Percentiles rank a stretch among this genome's conserved stretches.
These are phyloP conservation scores for Drosophila sp. DNA, from an alignment of 1,140 invertebrate species.

Conservation along the genomic window DNA sequence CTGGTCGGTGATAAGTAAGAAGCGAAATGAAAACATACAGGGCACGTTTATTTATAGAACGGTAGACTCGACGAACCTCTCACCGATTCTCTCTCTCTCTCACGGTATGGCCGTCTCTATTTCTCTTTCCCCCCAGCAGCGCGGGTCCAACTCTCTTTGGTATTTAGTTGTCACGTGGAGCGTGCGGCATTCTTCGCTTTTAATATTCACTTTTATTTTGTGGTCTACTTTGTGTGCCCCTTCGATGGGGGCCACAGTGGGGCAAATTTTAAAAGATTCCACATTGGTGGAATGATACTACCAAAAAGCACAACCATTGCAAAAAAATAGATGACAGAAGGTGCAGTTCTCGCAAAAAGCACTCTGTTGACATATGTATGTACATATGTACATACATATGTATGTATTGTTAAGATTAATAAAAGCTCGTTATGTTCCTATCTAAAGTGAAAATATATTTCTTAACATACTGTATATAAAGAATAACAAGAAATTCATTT, in stretches of 20 bases:
- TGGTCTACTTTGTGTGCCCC: constrained; percentile 48
- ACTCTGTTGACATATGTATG: background rate
- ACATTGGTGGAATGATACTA: too few species aligned
- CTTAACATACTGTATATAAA: too few species aligned
- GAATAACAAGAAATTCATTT: too few species aligned
- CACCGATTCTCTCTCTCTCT: background rate
- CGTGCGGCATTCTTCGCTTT: constrained; percentile 39
- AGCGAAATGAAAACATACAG: constrained; percentile 39
- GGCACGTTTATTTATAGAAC: constrained; percentile 15
- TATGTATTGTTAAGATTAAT: background rate
- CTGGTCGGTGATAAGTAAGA: constrained; percentile 10
- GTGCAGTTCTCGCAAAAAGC: too few species aligned
- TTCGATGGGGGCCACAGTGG: constrained; percentile 46
- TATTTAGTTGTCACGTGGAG: constrained; percentile 70
- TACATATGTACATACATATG: constrained; percentile 1
- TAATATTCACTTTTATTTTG: constrained; percentile 75
- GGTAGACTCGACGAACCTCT: constrained; percentile 1
- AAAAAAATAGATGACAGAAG: too few species aligned
- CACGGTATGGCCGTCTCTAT: constrained; percentile 20
- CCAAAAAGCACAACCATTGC: background rate
- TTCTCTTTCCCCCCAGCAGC: constrained; percentile 20
- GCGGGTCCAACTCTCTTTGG: constrained; percentile 1
- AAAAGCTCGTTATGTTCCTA: too few species aligned
- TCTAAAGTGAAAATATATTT: too few species aligned
- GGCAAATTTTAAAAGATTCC: background rate